phyloP scores from a whole-genome alignment of 2,113 vertebrate genomes.

The Bubo bubo region DNA sequence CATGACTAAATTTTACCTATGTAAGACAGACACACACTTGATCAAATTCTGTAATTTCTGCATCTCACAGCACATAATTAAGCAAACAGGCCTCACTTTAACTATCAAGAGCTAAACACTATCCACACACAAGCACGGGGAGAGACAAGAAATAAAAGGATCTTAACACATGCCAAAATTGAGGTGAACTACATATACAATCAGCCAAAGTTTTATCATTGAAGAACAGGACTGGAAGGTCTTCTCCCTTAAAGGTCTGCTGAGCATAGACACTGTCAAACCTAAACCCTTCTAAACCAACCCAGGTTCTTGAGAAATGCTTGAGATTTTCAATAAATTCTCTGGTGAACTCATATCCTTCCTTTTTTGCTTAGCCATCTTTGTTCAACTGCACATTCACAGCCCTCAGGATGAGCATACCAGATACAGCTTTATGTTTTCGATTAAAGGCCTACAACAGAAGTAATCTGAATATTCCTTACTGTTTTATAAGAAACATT shows the following conservation, averaged over 20 bases:
- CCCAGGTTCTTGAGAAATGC: neutral
- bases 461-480: neutral
- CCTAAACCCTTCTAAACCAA: neutral
- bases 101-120: neutral
- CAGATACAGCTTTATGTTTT: neutral
- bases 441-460: neutral
- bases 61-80: neutral
- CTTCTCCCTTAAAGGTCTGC: neutral
- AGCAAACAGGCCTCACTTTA: neutral
- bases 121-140: neutral
- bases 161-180: neutral
- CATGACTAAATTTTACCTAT: neutral
- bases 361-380: constrained; percentile 9
- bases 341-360: constrained; percentile 30
- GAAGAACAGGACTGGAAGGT: neutral
- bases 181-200: neutral
- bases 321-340: neutral
- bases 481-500: constrained; percentile 20
- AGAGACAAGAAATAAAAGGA: neutral
- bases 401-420: neutral
- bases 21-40: neutral
- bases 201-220: neutral
- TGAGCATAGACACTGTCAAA: neutral
- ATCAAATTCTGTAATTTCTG: neutral
- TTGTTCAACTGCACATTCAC: neutral